These are phyloP conservation scores for Cichlasoma orientale DNA, from an alignment of 2,797 vertebrate species.

Conservation along the genomic window DNA sequence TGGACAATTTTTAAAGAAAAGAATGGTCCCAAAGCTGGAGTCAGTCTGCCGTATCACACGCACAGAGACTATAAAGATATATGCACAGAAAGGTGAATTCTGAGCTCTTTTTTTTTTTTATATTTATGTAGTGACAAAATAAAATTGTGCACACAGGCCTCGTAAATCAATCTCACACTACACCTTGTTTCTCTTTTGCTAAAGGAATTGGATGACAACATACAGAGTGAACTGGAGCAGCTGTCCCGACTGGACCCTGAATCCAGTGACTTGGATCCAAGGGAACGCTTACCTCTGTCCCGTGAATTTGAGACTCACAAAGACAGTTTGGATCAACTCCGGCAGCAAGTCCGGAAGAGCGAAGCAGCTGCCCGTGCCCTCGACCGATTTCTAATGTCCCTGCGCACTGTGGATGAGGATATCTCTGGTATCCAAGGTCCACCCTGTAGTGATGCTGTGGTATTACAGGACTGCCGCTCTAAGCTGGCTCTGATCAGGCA, in stretches of 20 bases:
- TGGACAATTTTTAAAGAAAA: too few relatives aligned
- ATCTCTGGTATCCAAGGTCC: conserved; percentile 56
- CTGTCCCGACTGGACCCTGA: conserved; percentile 78
- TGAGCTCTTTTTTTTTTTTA: too few relatives aligned
- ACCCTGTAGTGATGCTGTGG: conserved; percentile 53
- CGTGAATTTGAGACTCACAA: conserved; percentile 82
- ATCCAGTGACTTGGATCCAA: conserved; percentile 79
- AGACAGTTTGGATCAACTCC: conserved; percentile 83
- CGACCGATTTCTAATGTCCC: conserved; percentile 86
- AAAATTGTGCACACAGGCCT: not conserved
- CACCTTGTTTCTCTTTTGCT: not conserved
- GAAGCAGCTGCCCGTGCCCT: conserved; percentile 84
- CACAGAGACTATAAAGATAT: too few relatives aligned
- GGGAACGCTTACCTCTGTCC: conserved; percentile 80
- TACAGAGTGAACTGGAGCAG: conserved; percentile 83
- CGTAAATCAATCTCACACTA: not conserved
- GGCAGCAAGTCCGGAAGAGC: conserved; percentile 80
- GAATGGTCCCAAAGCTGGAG: too few relatives aligned
- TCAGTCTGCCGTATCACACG: too few relatives aligned
- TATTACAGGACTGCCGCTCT: conserved; percentile 63
- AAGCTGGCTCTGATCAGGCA: conserved; percentile 71
- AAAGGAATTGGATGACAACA: conserved; percentile 81
- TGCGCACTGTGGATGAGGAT: conserved; percentile 81
- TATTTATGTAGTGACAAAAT: too few relatives aligned
- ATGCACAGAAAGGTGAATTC: too few relatives aligned